A percentile compares a stretch with the other conserved stretches of the same genome.
These are phyloP conservation scores for Hepsetus odoe DNA, from an alignment of 2,113 vertebrate genomes.

Conservation along the genomic window DNA sequence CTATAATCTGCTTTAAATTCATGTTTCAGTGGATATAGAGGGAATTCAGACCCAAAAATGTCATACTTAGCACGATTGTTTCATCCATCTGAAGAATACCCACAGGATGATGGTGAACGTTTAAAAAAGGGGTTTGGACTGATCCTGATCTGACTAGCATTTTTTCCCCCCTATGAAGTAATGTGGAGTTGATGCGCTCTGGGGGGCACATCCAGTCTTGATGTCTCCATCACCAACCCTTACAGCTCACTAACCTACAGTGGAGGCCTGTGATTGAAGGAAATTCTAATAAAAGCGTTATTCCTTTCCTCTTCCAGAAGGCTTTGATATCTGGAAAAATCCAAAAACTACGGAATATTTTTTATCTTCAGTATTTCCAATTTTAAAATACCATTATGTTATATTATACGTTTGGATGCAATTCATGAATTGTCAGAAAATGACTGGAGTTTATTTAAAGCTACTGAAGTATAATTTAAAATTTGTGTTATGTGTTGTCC, in stretches of 20 bases:
- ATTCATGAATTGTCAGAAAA: too few relatives aligned
- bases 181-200: background rate
- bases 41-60: background rate
- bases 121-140: background rate
- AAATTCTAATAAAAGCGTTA: background rate
- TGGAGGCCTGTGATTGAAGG: background rate
- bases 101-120: background rate
- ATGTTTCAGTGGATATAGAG: background rate
- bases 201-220: too few relatives aligned
- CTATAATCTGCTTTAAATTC: background rate
- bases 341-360: background rate
- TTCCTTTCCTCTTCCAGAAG: background rate
- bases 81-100: background rate
- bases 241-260: background rate
- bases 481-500: background rate
- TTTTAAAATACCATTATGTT: too few relatives aligned
- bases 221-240: background rate
- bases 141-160: background rate
- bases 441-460: background rate
- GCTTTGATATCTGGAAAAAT: background rate
- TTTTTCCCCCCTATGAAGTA: background rate
- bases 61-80: constrained; percentile 8
- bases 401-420: too few relatives aligned
- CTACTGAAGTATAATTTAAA: background rate
- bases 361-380: background rate